A percentile compares a stretch with the other conserved stretches of the same genome.
Evolutionary conservation across 2,888 invertebrate species (phyloP).

Genomic region (Harpalus rufipes): DNA sequence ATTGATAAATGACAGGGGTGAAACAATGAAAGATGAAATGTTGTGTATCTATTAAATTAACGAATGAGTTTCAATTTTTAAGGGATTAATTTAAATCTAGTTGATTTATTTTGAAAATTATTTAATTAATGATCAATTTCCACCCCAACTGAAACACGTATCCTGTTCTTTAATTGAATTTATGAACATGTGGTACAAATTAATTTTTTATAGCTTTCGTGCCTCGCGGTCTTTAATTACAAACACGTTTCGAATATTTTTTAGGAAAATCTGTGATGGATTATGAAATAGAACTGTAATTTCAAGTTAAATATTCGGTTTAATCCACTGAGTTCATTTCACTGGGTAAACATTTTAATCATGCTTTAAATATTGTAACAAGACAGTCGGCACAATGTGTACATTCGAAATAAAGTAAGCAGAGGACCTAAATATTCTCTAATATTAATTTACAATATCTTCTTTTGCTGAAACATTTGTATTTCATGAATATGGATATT

Average conservation of each 20-base stretch:
- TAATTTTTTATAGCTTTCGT: slow-evolving; percentile 17
- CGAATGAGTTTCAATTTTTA: slow-evolving; percentile 42
- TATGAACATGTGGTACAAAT: slow-evolving; percentile 32
- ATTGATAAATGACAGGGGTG: slow-evolving; percentile 30
- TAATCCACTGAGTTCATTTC: slow-evolving; percentile 20
- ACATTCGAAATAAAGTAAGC: slow-evolving; percentile 28
- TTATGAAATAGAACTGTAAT: slow-evolving; percentile 20
- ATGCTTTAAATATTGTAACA: slow-evolving; percentile 30
- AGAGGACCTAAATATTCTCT: background rate
- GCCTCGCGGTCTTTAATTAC: background rate
- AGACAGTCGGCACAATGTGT: slow-evolving; percentile 15
- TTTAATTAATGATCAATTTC: slow-evolving; percentile 41
- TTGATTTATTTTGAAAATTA: slow-evolving; percentile 42
- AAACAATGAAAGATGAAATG: slow-evolving; percentile 46
- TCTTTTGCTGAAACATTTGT: background rate
- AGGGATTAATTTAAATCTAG: slow-evolving; percentile 40
- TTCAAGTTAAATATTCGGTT: slow-evolving; percentile 16
- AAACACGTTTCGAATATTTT: slow-evolving; percentile 11
- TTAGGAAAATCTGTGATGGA: background rate
- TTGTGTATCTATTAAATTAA: slow-evolving; percentile 34
- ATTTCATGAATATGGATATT: no score
- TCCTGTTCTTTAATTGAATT: slow-evolving; percentile 16
- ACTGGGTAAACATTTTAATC: slow-evolving; percentile 51
- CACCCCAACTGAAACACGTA: slow-evolving; percentile 1
- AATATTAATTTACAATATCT: background rate